Evolutionary conservation across 1,140 invertebrate species (phyloP), one percentile per base, ranked within the genome.

Genomic region (Drosophila lowei): DNA sequence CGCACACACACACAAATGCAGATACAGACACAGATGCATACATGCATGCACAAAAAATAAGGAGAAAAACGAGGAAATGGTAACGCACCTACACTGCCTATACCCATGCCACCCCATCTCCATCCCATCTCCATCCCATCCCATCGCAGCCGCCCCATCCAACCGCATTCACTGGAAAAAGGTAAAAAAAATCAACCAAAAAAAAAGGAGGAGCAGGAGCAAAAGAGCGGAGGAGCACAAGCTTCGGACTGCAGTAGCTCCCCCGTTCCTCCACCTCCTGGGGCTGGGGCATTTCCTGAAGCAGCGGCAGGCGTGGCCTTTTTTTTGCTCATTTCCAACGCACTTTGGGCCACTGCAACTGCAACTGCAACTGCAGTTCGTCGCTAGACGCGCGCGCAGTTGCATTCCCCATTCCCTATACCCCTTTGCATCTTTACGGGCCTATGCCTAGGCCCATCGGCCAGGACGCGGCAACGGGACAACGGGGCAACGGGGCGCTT

Each of bases 291-390:
- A 47, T 34, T 49, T 44, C 54, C 47, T 38, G 34, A 38, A 38
- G 23, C 44, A 38, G 21, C 30, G 71, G 68, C 72, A 61, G 75
- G 84, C 84, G 84, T 89, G 84, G 79, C 76, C 79, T 79, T 89
- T 84, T 88, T 88, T 84, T 54, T 88, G 58, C 74, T 79, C 77
- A 89, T 88, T 89, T 88, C 66, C 74, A 71, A 88, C 84, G 83
- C 79, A 88, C 79, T 88, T 88, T 83, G 64, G 72, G 73, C 66
- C 30, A 34, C 9, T 34, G 34, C 11, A 9, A 70, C 67, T 72
- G 76, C 72, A 85, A 63, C 74, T 71, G 72, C 75, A 57, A 44
- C 41, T 67, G 68, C 74, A 59, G 52, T 57, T 47, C 42, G 34
- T 11, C 34, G 34, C 11, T 38, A 11, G 34, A 38, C 34, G 34